Conservation (phyloP, 2,888 invertebrate genomes). For the Osedax fenrisi region DNA sequence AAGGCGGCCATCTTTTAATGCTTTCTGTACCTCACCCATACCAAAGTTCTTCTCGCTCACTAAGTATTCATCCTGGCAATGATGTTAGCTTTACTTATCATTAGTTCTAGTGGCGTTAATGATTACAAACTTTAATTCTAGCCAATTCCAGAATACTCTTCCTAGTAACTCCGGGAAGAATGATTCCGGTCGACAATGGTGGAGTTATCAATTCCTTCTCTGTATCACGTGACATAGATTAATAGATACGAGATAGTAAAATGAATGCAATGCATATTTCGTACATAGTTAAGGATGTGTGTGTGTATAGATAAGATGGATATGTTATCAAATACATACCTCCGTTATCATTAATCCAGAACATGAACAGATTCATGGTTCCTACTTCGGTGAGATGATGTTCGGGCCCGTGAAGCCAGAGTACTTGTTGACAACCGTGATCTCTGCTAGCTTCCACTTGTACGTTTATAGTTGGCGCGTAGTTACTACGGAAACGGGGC, state of each 20-base stretch:
- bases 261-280: no score
- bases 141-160: slow-evolving; percentile 70
- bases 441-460: slow-evolving; percentile 61
- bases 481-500: slow-evolving; percentile 49
- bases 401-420: slow-evolving; percentile 89
- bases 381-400: slow-evolving; percentile 90
- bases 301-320: no score
- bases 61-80: slow-evolving; percentile 60
- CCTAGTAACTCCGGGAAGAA: slow-evolving; percentile 84
- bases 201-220: slow-evolving; percentile 84
- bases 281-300: no score
- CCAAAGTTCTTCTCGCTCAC: slow-evolving; percentile 59
- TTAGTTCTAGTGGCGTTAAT: no score
- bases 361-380: slow-evolving; percentile 91
- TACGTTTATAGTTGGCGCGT: slow-evolving; percentile 54
- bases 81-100: no score
- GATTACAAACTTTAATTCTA: slow-evolving; percentile 61
- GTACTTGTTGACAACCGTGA: slow-evolving; percentile 75
- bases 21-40: slow-evolving; percentile 67
- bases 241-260: no score
- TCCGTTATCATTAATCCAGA: slow-evolving; percentile 74
- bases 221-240: slow-evolving; percentile 46
- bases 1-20: slow-evolving; percentile 70
- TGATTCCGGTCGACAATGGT: slow-evolving; percentile 75
- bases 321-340: slow-evolving; percentile 59